Conservation (phyloP, 2,888 invertebrate genomes). For the Reticulitermes lucifugus region DNA sequence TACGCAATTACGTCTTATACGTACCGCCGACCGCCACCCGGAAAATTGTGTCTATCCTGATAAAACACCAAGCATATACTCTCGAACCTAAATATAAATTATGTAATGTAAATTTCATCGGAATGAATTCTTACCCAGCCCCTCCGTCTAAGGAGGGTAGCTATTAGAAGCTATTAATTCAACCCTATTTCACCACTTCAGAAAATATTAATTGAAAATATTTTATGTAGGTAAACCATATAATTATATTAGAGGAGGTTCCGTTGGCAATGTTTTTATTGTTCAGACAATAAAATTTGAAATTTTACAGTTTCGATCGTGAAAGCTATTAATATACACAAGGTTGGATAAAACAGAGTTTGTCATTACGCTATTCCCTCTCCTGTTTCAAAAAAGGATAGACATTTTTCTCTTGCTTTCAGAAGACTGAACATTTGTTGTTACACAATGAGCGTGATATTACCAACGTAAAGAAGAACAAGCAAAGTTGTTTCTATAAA, state of each 20-base stretch:
- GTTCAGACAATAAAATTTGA: background rate
- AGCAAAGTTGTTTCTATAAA: too few relatives aligned
- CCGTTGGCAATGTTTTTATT: background rate
- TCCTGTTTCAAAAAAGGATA: background rate
- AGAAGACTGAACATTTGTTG: too few relatives aligned
- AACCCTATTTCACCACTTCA: background rate
- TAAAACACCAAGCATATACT: background rate
- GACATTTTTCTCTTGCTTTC: background rate
- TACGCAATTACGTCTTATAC: slow-evolving; percentile 17
- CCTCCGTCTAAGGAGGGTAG: background rate
- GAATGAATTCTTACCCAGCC: background rate
- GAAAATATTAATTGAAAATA: slow-evolving; percentile 1
- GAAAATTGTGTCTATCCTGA: slow-evolving; percentile 23
- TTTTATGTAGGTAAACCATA: background rate
- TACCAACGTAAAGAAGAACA: too few relatives aligned
- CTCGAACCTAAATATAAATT: background rate
- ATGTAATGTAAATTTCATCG: slow-evolving; percentile 42
- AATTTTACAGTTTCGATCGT: background rate
- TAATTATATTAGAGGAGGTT: background rate
- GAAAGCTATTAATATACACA: background rate
- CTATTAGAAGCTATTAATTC: slow-evolving; percentile 15
- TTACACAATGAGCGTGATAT: too few relatives aligned
- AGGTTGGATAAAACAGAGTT: background rate
- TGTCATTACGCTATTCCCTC: background rate
- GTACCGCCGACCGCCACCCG: background rate